Base-by-base conservation (phyloP, 2,113 vertebrate species). In the Blennius ocellaris region DNA sequence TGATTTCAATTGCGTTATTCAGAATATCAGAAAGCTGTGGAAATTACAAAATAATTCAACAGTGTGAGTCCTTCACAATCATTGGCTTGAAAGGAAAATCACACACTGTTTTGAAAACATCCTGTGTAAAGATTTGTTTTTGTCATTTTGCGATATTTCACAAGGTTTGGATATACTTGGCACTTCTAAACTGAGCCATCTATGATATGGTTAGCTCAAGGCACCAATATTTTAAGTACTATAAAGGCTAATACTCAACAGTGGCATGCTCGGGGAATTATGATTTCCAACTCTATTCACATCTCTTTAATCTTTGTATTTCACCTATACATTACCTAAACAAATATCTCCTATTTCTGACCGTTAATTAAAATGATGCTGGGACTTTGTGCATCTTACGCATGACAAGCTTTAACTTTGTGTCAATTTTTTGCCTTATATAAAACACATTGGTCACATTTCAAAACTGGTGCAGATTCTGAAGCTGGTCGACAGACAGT, bases 1-100 rank as follows among this genome's bases (percentile, higher is more conserved):
- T 85, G n/a, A 51, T 76, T 82, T 80, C 68, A 84, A 80, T 83
- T 68, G 64, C 55, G 70, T 69, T 56, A 71, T 70, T 58, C 12
- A 40, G 52, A 63, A 68, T 17, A 57, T 12, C n/a, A 44, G 21
- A 57, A 54, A 74, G 11, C 50, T 30, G 58, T 8, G 7, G 3
- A 73, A 65, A 3, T 36, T 58, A 48, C 48, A 55, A 9, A 41
- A 60, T 0, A 44, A 45, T 62, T 74, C 3, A 59, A 58, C 53
- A 41, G 41, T 12, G 55, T 37, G 11, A 45, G 44, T 57, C 47
- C 55, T 11, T 52, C 2, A 5, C n/a, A 39, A 49, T 54, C 21
- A 52, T 40, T 56, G n/a, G 47, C 40, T 44, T 48, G 0, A 6
- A 64, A 45, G 39, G 37, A 48, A 36, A 37, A 45, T 76, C 48